phyloP scores from a whole-genome alignment of 2,888 invertebrate species.

The Noctua comes region DNA sequence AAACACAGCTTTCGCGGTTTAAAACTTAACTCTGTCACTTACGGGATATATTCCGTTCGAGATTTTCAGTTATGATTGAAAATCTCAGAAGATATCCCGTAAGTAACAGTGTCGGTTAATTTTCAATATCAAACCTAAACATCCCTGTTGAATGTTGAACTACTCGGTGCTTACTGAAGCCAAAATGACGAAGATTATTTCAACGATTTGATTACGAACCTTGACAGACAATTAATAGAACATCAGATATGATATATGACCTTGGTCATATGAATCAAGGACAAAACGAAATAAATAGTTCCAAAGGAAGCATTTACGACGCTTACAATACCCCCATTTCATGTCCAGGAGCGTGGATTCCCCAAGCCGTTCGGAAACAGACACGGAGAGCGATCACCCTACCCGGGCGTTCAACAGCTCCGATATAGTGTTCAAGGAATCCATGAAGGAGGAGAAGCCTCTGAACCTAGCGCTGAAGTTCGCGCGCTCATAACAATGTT shows the following conservation, averaged over 20 bases:
- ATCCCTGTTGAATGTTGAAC: too few relatives aligned
- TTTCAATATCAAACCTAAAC: too few relatives aligned
- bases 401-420: constrained; percentile 70
- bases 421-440: constrained; percentile 82
- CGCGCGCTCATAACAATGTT: constrained; percentile 80
- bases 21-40: too few relatives aligned
- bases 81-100: too few relatives aligned
- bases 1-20: too few relatives aligned
- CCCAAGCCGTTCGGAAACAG: constrained; percentile 72
- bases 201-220: not conserved
- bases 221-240: too few relatives aligned
- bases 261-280: not conserved
- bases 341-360: constrained; percentile 50
- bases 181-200: not conserved
- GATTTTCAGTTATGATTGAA: too few relatives aligned
- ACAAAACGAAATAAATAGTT: not conserved
- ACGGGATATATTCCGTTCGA: too few relatives aligned
- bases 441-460: constrained; percentile 84
- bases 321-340: not conserved
- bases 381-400: constrained; percentile 68
- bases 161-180: not conserved
- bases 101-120: too few relatives aligned
- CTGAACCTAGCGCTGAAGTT: constrained; percentile 83
- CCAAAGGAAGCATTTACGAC: not conserved
- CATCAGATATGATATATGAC: too few relatives aligned